Evolutionary conservation across 2,888 invertebrate species (phyloP).

Genomic region (Lepidocyrtoides sp.): DNA sequence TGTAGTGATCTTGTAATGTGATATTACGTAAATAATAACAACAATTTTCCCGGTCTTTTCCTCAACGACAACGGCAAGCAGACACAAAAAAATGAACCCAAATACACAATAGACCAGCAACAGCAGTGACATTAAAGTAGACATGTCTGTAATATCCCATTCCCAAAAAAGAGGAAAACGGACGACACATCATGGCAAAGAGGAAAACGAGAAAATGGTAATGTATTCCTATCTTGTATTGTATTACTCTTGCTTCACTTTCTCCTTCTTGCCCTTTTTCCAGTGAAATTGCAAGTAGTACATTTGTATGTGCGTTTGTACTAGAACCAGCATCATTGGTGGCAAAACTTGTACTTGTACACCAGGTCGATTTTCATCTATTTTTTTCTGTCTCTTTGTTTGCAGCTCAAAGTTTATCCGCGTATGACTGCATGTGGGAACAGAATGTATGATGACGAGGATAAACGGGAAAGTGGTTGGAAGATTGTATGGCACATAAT

Average conservation of each 20-base stretch:
- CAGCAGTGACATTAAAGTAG: background rate
- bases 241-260: conserved; percentile 5
- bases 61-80: background rate
- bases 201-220: conserved; percentile 2
- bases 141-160: background rate
- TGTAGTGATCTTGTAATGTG: background rate
- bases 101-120: background rate
- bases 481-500: no score
- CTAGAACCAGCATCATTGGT: background rate
- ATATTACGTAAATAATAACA: conserved; percentile 50
- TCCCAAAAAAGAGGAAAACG: background rate
- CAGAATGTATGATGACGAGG: background rate
- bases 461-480: background rate
- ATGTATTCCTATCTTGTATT: conserved; percentile 25
- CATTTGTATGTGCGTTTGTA: background rate
- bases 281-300: background rate
- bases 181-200: background rate
- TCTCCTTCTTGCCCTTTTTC: background rate
- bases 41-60: conserved; percentile 45
- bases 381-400: conserved; percentile 14
- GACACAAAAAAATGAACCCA: background rate
- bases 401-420: conserved; percentile 12
- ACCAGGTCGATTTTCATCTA: conserved; percentile 59
- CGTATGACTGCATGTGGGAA: background rate
- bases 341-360: background rate